A percentile compares a stretch with the other conserved stretches of the same genome.
phyloP scores from a whole-genome alignment of 2,888 invertebrate genomes.

The Lasioglossum figueresi region DNA sequence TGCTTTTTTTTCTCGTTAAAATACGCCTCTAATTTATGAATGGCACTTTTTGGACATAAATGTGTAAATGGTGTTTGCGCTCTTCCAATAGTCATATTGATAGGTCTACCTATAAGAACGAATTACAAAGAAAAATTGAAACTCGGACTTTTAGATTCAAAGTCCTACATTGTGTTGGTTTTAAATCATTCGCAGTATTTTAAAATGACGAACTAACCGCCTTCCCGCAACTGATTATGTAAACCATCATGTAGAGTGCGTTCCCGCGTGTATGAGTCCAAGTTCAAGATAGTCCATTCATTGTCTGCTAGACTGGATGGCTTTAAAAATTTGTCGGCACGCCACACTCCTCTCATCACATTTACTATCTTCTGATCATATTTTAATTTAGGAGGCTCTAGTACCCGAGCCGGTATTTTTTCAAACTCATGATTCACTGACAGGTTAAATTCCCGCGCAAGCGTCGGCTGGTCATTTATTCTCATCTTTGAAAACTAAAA shows the following conservation, averaged over 20 bases:
- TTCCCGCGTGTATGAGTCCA: conserved; percentile 69
- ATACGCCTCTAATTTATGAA: conserved; percentile 61
- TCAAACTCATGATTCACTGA: conserved; percentile 90
- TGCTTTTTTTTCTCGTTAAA: conserved; percentile 70
- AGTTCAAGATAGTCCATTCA: conserved; percentile 85
- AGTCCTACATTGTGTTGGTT: neutral
- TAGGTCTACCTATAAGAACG: conserved; percentile 18
- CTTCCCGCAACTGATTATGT: conserved; percentile 41
- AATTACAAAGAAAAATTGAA: neutral
- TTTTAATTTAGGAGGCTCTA: conserved; percentile 90
- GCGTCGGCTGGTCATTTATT: conserved; percentile 85
- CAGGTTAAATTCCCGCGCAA: conserved; percentile 92
- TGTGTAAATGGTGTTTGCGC: conserved; percentile 65
- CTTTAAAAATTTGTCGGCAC: conserved; percentile 80
- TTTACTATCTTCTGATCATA: conserved; percentile 84
- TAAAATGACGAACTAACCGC: conserved; percentile 73
- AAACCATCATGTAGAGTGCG: conserved; percentile 69
- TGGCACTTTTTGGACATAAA: neutral
- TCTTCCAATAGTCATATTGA: conserved; percentile 77
- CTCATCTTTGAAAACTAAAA: conserved; percentile 75
- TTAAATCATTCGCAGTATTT: neutral
- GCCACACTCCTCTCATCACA: conserved; percentile 84
- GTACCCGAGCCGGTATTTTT: conserved; percentile 90
- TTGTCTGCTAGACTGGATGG: conserved; percentile 66
- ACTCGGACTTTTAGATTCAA: neutral